phyloP scores from a whole-genome alignment of 1,140 invertebrate genomes.

The Episyrphus balteatus region DNA sequence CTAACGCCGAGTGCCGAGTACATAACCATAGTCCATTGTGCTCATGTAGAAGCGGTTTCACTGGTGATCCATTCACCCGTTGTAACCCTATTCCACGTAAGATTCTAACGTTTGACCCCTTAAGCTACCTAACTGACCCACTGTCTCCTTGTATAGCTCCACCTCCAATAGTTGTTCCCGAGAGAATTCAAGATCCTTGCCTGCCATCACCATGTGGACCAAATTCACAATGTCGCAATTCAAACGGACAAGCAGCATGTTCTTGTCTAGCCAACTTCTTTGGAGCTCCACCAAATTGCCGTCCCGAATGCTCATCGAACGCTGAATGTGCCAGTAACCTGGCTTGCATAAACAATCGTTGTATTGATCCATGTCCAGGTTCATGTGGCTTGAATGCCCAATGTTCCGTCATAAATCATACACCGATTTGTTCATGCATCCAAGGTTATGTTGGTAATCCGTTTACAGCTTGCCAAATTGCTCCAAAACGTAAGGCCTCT shows the following conservation, averaged over 20 bases:
- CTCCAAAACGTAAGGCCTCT: constrained; percentile 36
- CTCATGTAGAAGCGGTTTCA: constrained; percentile 46
- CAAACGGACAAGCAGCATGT: constrained; percentile 33
- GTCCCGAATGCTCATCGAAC: constrained; percentile 48
- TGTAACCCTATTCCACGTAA: constrained; percentile 48
- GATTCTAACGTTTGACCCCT: constrained; percentile 28
- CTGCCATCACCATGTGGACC: constrained; percentile 37
- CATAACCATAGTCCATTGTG: constrained; percentile 50
- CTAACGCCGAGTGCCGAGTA: constrained; percentile 45
- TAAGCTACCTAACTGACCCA: not conserved
- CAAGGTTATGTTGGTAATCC: constrained; percentile 59
- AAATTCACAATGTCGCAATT: constrained; percentile 20
- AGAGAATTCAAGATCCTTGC: constrained; percentile 42
- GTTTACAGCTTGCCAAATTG: constrained; percentile 26
- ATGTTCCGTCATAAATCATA: constrained; percentile 52
- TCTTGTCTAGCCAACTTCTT: constrained; percentile 41
- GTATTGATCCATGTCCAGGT: constrained; percentile 45
- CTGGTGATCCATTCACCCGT: constrained; percentile 53
- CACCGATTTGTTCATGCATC: constrained; percentile 53
- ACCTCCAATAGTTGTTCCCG: constrained; percentile 35
- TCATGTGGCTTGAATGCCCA: constrained; percentile 51
- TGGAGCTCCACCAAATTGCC: constrained; percentile 46
- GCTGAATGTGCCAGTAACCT: constrained; percentile 43
- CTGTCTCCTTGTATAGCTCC: constrained; percentile 37
- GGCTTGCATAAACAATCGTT: constrained; percentile 46